A percentile compares a stretch with the other conserved stretches of the same genome.
Evolutionary conservation across 2,797 vertebrate species (phyloP).

Genomic region (Helostoma temminkii): DNA sequence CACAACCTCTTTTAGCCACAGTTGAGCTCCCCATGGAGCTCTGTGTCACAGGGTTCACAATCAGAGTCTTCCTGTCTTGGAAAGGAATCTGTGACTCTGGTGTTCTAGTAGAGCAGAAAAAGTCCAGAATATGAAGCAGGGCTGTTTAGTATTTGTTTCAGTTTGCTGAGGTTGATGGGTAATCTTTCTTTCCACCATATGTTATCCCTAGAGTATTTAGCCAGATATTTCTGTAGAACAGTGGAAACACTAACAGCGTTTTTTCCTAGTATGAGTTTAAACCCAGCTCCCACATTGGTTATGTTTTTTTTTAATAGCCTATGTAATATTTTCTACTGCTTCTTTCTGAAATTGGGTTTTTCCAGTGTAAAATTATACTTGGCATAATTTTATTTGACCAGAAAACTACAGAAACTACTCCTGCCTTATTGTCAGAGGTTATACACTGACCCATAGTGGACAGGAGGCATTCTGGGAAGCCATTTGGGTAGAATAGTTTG

Average conservation of each 20-base stretch:
- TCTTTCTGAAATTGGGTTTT: too few species aligned
- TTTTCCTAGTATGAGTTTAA: neutral
- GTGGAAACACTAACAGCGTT: neutral
- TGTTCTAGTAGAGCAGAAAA: constrained; percentile 1
- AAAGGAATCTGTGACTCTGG: constrained; percentile 24
- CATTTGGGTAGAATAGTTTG: too few species aligned
- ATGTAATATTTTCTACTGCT: too few species aligned
- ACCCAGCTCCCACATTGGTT: too few species aligned
- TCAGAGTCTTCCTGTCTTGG: constrained; percentile 53
- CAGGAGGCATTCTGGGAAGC: too few species aligned
- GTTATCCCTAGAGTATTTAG: neutral
- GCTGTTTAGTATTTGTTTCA: neutral
- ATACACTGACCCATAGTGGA: too few species aligned
- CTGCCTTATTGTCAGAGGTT: too few species aligned
- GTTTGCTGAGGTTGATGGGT: neutral
- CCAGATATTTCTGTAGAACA: neutral
- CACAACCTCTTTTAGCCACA: constrained; percentile 75
- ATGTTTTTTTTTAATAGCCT: too few species aligned
- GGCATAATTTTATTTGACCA: too few species aligned
- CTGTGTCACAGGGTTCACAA: constrained; percentile 70
- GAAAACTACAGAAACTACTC: too few species aligned
- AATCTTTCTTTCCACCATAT: neutral
- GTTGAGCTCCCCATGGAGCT: constrained; percentile 53
- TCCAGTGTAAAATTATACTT: too few species aligned
- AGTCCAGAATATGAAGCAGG: neutral